Percentiles rank a stretch among this genome's conserved stretches.
These are phyloP conservation scores for Sclerurus mexicanus DNA, from an alignment of 2,113 vertebrate genomes.

Conservation along the genomic window DNA sequence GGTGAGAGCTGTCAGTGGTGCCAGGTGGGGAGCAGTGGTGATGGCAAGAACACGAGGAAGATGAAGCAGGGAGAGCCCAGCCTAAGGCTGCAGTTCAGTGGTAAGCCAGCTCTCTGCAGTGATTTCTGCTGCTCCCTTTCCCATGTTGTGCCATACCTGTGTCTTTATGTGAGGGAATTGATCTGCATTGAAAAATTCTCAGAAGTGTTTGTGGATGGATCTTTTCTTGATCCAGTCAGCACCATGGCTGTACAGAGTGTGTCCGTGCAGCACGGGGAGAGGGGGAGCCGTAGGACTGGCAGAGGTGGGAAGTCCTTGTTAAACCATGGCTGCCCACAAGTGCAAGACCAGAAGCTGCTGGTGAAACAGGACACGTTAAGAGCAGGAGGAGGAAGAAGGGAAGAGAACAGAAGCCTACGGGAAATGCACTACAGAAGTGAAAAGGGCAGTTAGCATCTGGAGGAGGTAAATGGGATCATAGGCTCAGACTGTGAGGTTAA, in stretches of 20 bases:
- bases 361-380: background rate
- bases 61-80: background rate
- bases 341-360: background rate
- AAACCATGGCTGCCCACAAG: background rate
- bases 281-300: background rate
- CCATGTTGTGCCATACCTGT: background rate
- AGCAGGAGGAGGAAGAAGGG: background rate
- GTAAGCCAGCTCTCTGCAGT: background rate
- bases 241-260: background rate
- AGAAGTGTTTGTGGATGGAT: background rate
- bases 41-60: accelerated
- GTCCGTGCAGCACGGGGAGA: background rate
- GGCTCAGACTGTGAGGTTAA: background rate
- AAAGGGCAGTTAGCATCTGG: background rate
- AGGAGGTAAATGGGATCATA: background rate
- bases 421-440: background rate
- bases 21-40: background rate
- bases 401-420: background rate
- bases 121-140: background rate
- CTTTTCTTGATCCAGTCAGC: background rate
- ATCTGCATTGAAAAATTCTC: background rate
- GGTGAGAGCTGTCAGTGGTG: background rate
- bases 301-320: background rate
- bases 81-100: background rate
- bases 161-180: background rate